Evolutionary conservation across 2,888 invertebrate genomes (phyloP).

Genomic region (Branchellion lobata): DNA sequence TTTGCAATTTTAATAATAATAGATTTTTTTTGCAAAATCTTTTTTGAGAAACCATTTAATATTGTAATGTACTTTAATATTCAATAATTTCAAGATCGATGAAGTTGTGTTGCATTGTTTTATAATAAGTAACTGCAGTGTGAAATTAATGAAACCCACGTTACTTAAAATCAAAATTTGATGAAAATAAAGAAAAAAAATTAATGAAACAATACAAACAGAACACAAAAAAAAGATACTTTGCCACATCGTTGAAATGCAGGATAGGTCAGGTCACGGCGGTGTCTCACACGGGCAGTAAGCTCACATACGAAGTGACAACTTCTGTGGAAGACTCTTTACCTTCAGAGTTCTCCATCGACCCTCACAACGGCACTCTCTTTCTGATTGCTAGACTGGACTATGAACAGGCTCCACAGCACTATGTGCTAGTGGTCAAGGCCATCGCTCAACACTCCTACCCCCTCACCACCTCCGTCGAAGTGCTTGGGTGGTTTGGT

Average conservation of each 20-base stretch:
- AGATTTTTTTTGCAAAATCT: not conserved
- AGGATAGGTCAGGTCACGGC: slow-evolving; percentile 16
- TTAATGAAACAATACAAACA: too few relatives aligned
- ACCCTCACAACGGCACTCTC: slow-evolving; percentile 72
- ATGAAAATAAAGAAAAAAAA: too few relatives aligned
- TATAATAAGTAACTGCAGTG: too few relatives aligned
- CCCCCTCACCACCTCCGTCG: slow-evolving; percentile 91
- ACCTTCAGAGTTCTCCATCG: slow-evolving; percentile 47
- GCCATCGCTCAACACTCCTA: slow-evolving; percentile 94
- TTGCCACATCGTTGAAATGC: too few relatives aligned
- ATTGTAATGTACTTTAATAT: too few relatives aligned
- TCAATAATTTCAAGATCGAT: too few relatives aligned
- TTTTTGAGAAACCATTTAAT: not conserved
- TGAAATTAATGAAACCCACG: too few relatives aligned
- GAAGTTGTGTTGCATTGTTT: too few relatives aligned
- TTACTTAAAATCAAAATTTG: too few relatives aligned
- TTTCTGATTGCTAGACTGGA: slow-evolving; percentile 92
- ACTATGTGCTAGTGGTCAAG: slow-evolving; percentile 84
- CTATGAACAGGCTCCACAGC: slow-evolving; percentile 94
- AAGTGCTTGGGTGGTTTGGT: too few relatives aligned
- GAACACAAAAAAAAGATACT: too few relatives aligned
- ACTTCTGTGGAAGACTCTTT: not conserved
- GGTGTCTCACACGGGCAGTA: slow-evolving; percentile 10
- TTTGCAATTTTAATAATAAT: too few relatives aligned
- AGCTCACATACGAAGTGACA: slow-evolving; percentile 19